Conservation (phyloP, 2,113 vertebrate species). For the Mixornis gularis region DNA sequence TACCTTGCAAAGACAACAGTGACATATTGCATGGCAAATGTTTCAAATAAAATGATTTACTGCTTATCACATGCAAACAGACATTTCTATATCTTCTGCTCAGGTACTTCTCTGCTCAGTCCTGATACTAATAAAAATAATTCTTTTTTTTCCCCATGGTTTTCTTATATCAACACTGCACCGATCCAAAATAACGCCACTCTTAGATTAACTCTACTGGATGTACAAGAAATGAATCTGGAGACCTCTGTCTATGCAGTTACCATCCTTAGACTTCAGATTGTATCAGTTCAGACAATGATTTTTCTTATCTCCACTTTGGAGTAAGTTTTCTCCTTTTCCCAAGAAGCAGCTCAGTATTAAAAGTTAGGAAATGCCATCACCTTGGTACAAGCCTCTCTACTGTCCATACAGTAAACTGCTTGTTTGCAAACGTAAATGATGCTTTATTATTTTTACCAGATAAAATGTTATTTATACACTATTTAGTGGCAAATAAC, state of each 20-base stretch:
- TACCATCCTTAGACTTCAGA: constrained; percentile 16
- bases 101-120: not conserved
- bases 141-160: constrained; percentile 3
- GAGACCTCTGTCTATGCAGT: not conserved
- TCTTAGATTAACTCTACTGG: constrained; percentile 11
- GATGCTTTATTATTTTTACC: not conserved
- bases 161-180: not conserved
- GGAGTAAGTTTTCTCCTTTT: constrained; percentile 3
- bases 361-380: constrained; percentile 1
- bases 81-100: constrained; percentile 34
- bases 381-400: not conserved
- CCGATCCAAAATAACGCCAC: not conserved
- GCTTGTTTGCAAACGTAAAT: not conserved
- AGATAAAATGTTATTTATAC: not conserved
- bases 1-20: constrained; percentile 24
- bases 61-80: constrained; percentile 47
- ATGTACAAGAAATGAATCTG: constrained; percentile 1
- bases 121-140: constrained; percentile 27
- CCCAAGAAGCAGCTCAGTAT: not conserved
- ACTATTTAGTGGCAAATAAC: not conserved
- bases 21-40: constrained; percentile 9
- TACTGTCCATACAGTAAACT: not conserved
- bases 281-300: constrained; percentile 26
- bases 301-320: constrained; percentile 13
- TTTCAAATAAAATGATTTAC: constrained; percentile 51